Percentiles rank a stretch among this genome's conserved stretches.
These are phyloP conservation scores for Rhabdomys dilectus DNA, from an alignment of 2,113 vertebrate species.

Conservation along the genomic window DNA sequence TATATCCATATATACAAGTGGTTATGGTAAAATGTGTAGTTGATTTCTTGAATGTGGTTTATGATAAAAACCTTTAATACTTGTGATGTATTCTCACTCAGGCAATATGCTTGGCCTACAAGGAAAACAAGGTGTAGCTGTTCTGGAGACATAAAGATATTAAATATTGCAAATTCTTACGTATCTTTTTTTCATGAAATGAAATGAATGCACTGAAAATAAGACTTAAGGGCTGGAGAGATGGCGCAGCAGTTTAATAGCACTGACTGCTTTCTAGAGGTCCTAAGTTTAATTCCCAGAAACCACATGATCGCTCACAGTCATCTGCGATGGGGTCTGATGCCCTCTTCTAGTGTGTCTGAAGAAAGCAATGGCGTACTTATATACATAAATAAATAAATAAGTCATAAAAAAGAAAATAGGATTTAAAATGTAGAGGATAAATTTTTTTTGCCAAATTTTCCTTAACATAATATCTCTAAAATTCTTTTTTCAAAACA, in stretches of 20 bases:
- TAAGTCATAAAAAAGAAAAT: not conserved
- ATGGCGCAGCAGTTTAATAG: no score
- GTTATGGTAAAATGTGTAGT: not conserved
- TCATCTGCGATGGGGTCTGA: no score
- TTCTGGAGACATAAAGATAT: not conserved
- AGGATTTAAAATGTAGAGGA: constrained; percentile 19
- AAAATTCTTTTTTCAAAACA: not conserved
- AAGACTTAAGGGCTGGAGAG: not conserved
- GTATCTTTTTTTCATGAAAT: constrained; percentile 24
- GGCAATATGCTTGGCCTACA: not conserved
- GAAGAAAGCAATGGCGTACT: no score
- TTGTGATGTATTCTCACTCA: not conserved
- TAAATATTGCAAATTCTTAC: not conserved
- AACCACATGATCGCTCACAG: no score
- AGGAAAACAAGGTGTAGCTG: constrained; percentile 19
- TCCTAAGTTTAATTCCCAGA: no score
- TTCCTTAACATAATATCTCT: constrained; percentile 51
- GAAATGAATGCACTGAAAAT: constrained; percentile 49
- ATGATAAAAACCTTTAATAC: not conserved
- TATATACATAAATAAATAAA: no score
- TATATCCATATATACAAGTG: not conserved
- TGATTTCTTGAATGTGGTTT: no score
- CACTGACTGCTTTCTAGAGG: no score
- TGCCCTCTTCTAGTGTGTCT: no score
- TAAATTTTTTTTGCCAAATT: not conserved